Evolutionary conservation across 2,113 vertebrate genomes (phyloP), one percentile per base, ranked within the genome.

Genomic region (Pithys albifrons): DNA sequence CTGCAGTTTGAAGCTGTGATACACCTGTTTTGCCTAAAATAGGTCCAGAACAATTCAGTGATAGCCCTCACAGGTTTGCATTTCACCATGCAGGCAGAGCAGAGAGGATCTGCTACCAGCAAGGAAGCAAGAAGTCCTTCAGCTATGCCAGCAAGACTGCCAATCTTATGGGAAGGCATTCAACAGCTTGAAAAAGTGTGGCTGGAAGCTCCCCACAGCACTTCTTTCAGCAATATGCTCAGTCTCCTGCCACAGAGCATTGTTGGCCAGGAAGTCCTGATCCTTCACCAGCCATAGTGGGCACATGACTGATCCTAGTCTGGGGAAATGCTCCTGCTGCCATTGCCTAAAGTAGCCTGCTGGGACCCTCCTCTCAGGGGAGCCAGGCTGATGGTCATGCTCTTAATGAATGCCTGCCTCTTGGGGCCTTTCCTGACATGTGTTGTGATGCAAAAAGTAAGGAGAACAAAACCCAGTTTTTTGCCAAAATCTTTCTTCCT

Each of bases 151-250:
- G 55, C 37, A 82, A 55, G 27, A 28, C 46, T 91, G 82, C 17
- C 46, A 66, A 0, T 41, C 58, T 76, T 13, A 31, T 2, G 6
- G 43, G 31, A 73, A 88, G 24, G 17, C 8, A 27, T 65, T 59
- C 25, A 67, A 20, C n/a, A 78, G 22, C 37, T 39, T 25, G 11
- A 52, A 59, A 35, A 41, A 71, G 4, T 0, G 7, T 18, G 13
- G 11, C 2, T 66, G 31, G 23, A 51, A 51, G 49, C 28, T 88
- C 23, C 17, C 75, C 51, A 7, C 18, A 55, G 35, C 2, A 7
- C 29, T 14, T 19, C 1, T 9, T 33, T n/a, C 2, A 33, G 37
- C 33, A 33, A 7, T 4, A 1, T 6, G 12, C 20, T 45, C 37
- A 67, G 2, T 23, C 20, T 48, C 48, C 45, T 41, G n/a, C 59